A percentile compares a stretch with the other conserved stretches of the same genome.
phyloP scores from a whole-genome alignment of 2,888 invertebrate genomes.

The Hemithea aestivaria region DNA sequence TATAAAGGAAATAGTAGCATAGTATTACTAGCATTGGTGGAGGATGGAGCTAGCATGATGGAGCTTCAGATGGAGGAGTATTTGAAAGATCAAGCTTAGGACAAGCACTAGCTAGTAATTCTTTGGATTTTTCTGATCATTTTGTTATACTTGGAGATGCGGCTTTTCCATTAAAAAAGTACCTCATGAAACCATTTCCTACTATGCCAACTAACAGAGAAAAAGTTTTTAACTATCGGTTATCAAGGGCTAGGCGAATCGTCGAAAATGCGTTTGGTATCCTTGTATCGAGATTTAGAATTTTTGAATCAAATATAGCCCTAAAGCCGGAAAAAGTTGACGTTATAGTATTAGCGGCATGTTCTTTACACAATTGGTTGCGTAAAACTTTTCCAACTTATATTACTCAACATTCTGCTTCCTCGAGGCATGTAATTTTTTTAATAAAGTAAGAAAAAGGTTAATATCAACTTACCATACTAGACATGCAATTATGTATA shows the following conservation, averaged over 20 bases:
- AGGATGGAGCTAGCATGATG: conserved; percentile 24
- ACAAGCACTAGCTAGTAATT: conserved; percentile 5
- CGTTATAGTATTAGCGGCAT: conserved; percentile 23
- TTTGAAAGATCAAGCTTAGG: conserved; percentile 2
- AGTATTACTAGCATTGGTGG: conserved; percentile 27
- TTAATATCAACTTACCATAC: too few relatives aligned
- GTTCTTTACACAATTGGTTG: conserved; percentile 29
- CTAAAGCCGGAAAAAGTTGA: conserved; percentile 23
- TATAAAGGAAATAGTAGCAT: conserved; percentile 7
- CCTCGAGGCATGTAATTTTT: too few relatives aligned
- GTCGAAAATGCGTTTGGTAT: conserved; percentile 20
- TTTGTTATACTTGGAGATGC: conserved; percentile 17
- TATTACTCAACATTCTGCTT: conserved; percentile 29
- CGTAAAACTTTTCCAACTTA: conserved; percentile 24
- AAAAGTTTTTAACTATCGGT: conserved; percentile 14
- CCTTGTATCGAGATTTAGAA: conserved; percentile 8
- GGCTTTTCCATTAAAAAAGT: conserved; percentile 20
- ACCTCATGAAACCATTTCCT: conserved; percentile 17
- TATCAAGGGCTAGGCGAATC: conserved; percentile 14
- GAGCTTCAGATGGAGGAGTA: conserved; percentile 19
- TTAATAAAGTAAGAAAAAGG: too few relatives aligned
- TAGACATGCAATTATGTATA: too few relatives aligned
- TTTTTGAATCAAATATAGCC: conserved; percentile 10
- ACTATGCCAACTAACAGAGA: conserved; percentile 12
- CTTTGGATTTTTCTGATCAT: conserved; percentile 11